Evolutionary conservation across 2,888 invertebrate genomes (phyloP).

Genomic region (Pseudococcus viburni): DNA sequence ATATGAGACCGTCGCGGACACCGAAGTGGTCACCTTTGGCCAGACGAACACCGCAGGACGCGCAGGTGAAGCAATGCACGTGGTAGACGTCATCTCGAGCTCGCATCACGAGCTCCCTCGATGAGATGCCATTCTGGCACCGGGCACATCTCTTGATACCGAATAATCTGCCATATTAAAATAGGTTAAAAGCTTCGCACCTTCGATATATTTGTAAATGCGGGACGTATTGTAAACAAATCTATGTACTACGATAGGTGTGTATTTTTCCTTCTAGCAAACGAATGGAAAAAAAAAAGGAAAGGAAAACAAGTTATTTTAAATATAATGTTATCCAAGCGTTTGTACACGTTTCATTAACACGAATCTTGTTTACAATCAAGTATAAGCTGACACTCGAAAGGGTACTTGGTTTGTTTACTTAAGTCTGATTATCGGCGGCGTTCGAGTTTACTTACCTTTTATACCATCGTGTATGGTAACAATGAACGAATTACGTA

Average conservation of each 20-base stretch:
- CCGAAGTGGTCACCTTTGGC: slow-evolving; percentile 94
- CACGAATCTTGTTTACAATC: slow-evolving; percentile 49
- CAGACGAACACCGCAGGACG: slow-evolving; percentile 84
- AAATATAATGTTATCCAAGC: not conserved
- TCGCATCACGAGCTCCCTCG: slow-evolving; percentile 92
- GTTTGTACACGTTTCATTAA: slow-evolving; percentile 16
- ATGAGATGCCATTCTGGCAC: slow-evolving; percentile 87
- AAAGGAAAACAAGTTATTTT: slow-evolving; percentile 5
- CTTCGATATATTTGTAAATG: not conserved
- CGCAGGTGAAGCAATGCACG: slow-evolving; percentile 90
- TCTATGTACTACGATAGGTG: not conserved
- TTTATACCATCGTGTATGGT: not conserved
- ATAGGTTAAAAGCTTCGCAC: not conserved
- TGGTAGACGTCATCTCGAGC: slow-evolving; percentile 91
- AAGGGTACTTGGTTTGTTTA: slow-evolving; percentile 45
- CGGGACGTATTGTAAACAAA: not conserved
- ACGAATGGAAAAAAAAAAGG: not conserved
- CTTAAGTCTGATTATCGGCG: slow-evolving; percentile 51
- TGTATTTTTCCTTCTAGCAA: not conserved
- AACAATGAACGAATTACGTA: slow-evolving; percentile 45
- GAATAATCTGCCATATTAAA: slow-evolving; percentile 79
- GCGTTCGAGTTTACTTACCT: slow-evolving; percentile 48
- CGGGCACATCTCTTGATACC: slow-evolving; percentile 88
- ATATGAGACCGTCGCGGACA: slow-evolving; percentile 80
- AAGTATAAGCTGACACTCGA: slow-evolving; percentile 48